phyloP scores from a whole-genome alignment of 2,888 invertebrate genomes.

The Folsomia manolachei region DNA sequence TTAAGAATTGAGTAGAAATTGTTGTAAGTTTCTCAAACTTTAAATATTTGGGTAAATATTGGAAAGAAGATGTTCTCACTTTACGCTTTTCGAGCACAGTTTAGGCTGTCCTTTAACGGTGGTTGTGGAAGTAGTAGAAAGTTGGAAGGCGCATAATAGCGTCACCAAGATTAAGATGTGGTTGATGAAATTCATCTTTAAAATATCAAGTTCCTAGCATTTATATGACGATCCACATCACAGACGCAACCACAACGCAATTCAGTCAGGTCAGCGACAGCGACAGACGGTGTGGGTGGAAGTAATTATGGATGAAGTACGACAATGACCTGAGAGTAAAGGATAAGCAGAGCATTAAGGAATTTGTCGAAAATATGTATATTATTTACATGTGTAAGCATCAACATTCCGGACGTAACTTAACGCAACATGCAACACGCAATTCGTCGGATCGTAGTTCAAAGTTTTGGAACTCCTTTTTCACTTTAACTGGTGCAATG shows the following conservation, averaged over 20 bases:
- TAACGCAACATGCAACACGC: not conserved
- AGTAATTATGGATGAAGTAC: too few species aligned
- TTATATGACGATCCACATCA: not conserved
- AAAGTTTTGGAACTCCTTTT: not conserved
- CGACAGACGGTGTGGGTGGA: too few species aligned
- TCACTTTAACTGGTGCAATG: not conserved
- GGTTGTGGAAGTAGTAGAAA: slow-evolving; percentile 14
- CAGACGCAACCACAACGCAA: slow-evolving; percentile 5
- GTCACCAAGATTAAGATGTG: slow-evolving; percentile 8
- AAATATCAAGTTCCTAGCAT: too few species aligned
- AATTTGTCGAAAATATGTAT: not conserved
- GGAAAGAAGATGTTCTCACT: slow-evolving; percentile 37
- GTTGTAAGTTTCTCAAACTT: not conserved
- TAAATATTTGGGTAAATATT: not conserved
- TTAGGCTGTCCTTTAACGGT: slow-evolving; percentile 36
- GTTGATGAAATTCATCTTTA: not conserved
- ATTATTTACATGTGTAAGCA: not conserved
- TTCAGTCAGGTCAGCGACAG: too few species aligned
- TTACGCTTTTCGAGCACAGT: slow-evolving; percentile 41
- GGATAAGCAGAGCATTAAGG: too few species aligned
- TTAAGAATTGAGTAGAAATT: slow-evolving; percentile 31
- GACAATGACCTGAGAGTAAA: not conserved
- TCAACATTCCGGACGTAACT: not conserved
- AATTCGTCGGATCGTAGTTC: not conserved
- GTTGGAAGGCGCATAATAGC: slow-evolving; percentile 19